Evolutionary conservation across 2,888 invertebrate genomes (phyloP), one percentile per base, ranked within the genome.

Genomic region (Sesia apiformis): DNA sequence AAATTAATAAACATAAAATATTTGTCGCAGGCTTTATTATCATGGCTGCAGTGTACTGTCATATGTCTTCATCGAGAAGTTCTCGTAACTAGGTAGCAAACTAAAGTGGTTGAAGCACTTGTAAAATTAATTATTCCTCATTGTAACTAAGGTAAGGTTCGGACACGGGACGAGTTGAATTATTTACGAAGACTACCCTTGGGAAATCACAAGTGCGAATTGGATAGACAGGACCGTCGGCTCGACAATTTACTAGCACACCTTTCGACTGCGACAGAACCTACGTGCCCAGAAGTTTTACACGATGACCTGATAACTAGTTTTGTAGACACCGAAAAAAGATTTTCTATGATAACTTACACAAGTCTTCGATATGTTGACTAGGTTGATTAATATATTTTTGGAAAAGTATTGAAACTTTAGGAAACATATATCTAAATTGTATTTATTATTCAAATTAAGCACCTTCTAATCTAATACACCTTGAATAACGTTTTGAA

Each of bases 191-290:
- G 74, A 67, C 63, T 58, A 59, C 87, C 71, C 78, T 57, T 59
- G 86, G 87, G 88, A 88, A 88, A 88, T 88, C 86, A 87, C 78
- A 69, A 80, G 78, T 79, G 76, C 73, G 70, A 70, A 74, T 63
- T 52, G 67, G 61, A 64, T 67, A 65, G 69, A 70, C 63, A 46
- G 8, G 23, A 7, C 8, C 46, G 46, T 46, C 42, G 52, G 42
- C 39, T 52, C 52, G 42, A n/a, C 53, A 49, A 53, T 49, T 53
- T 53, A 46, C 49, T 53, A 38, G n/a, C 23, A 4, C 46, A 46
- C 46, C 46, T 46, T 46, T 46, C 23, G 46, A 8, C 23, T 4
- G 46, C 46, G 46, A 46, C 46, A 46, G 46, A 23, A 46, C 46
- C 23, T 8, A 46, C 46, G 46, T 46, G 46, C n/a, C 8, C n/a